phyloP scores from a whole-genome alignment of 2,888 invertebrate species.

The Atherix ibis region DNA sequence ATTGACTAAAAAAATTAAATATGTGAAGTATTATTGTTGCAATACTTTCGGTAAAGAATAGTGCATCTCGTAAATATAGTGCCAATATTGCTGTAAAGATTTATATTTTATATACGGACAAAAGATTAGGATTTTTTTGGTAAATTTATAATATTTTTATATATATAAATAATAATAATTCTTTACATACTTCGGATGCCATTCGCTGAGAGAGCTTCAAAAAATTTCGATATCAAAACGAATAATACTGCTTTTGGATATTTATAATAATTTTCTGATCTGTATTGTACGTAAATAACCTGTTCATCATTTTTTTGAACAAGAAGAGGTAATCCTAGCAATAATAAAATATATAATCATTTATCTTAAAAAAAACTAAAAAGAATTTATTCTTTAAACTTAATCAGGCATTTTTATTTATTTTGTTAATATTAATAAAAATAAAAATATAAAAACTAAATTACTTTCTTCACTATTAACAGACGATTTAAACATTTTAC shows the following conservation, averaged over 20 bases:
- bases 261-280: constrained; percentile 2
- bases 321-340: constrained; percentile 4
- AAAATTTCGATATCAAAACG: constrained; percentile 26
- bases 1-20: constrained; percentile 45
- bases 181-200: constrained; percentile 29
- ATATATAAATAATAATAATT: not conserved
- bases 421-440: too few relatives aligned
- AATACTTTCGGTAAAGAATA: constrained; percentile 35
- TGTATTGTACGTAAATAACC: not conserved
- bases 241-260: constrained; percentile 30
- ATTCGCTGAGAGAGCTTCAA: constrained; percentile 32
- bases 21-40: constrained; percentile 43
- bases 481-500: too few relatives aligned
- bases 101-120: not conserved
- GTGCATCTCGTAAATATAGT: constrained; percentile 41
- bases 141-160: too few relatives aligned
- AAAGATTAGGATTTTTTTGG: not conserved
- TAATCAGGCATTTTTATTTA: too few relatives aligned
- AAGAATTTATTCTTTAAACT: too few relatives aligned
- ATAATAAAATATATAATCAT: not conserved
- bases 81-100: constrained; percentile 40
- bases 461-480: too few relatives aligned
- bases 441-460: too few relatives aligned
- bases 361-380: too few relatives aligned
- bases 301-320: not conserved